These are phyloP conservation scores for Ganaspis sp. DNA, from an alignment of 1,140 invertebrate genomes.

Conservation along the genomic window DNA sequence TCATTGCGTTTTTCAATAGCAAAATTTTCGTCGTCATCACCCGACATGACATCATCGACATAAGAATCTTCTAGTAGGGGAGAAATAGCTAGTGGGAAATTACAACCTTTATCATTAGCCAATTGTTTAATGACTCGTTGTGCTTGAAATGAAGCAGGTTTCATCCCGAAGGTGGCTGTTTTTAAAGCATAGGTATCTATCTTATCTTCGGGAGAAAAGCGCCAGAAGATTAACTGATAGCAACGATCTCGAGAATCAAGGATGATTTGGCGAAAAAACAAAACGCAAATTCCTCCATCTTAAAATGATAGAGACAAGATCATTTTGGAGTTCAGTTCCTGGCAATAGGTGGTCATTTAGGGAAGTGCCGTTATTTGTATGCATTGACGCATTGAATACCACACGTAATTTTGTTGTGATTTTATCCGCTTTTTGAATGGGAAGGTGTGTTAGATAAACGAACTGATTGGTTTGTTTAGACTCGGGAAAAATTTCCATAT, in stretches of 20 bases:
- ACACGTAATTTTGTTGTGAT: slow-evolving; percentile 45
- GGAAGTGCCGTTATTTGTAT: background rate
- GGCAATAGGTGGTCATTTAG: slow-evolving; percentile 35
- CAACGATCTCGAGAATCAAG: background rate
- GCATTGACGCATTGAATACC: slow-evolving; percentile 47
- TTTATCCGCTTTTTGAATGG: slow-evolving; percentile 21
- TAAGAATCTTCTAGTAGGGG: background rate
- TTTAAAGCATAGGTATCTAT: background rate
- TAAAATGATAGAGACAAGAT: slow-evolving; percentile 28
- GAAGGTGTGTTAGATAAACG: slow-evolving; percentile 46
- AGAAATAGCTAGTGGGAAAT: background rate
- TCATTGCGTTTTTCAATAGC: too few species aligned
- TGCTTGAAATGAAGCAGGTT: background rate
- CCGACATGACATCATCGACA: background rate
- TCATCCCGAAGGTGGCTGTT: background rate
- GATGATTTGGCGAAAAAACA: background rate
- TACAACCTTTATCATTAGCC: background rate
- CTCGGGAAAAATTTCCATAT: slow-evolving; percentile 47
- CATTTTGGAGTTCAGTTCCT: slow-evolving; percentile 38
- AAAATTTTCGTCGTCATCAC: background rate
- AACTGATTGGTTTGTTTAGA: too few species aligned
- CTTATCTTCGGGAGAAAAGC: background rate
- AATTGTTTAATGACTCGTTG: background rate
- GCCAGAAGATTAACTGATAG: background rate
- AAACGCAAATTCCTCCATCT: slow-evolving; percentile 5